Percentiles rank a stretch among this genome's conserved stretches.
These are phyloP conservation scores for Nomada ferruginata DNA, from an alignment of 2,888 invertebrate genomes.

Conservation along the genomic window DNA sequence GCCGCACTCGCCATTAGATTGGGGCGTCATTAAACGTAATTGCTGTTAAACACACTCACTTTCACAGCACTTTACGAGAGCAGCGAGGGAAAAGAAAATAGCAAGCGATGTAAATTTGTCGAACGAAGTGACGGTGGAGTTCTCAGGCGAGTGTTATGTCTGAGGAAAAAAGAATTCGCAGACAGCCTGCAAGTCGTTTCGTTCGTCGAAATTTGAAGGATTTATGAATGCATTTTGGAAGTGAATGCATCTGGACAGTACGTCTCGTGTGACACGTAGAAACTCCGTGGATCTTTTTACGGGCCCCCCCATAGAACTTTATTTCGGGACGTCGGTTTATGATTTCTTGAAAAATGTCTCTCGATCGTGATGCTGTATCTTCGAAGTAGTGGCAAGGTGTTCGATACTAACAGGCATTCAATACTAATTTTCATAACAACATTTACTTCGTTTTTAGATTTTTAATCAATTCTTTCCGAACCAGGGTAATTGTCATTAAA, in stretches of 20 bases:
- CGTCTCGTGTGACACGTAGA: conserved; percentile 14
- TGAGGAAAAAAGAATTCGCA: conserved; percentile 28
- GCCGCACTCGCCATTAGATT: conserved; percentile 28
- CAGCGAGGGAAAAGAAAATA: not conserved
- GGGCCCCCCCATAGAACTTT: conserved; percentile 32
- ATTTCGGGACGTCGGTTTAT: conserved; percentile 21
- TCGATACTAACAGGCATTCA: not conserved
- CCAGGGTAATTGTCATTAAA: no score
- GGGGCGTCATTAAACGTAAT: conserved; percentile 36
- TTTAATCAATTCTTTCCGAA: not conserved
- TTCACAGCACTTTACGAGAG: not conserved
- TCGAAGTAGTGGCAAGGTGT: not conserved
- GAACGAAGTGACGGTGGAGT: conserved; percentile 9
- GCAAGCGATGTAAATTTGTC: conserved; percentile 26
- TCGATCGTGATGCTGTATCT: not conserved
- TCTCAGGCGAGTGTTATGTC: not conserved
- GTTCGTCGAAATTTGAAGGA: conserved; percentile 43
- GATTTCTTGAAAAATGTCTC: conserved; percentile 1
- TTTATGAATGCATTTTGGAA: conserved; percentile 48
- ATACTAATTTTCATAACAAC: not conserved
- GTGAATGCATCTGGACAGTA: conserved; percentile 25
- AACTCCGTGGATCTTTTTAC: conserved; percentile 46
- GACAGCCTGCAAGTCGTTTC: conserved; percentile 47
- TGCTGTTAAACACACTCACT: conserved; percentile 19
- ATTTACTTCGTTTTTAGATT: not conserved